Base-by-base conservation (phyloP, 2,888 invertebrate species). In the Macropis europaea region DNA sequence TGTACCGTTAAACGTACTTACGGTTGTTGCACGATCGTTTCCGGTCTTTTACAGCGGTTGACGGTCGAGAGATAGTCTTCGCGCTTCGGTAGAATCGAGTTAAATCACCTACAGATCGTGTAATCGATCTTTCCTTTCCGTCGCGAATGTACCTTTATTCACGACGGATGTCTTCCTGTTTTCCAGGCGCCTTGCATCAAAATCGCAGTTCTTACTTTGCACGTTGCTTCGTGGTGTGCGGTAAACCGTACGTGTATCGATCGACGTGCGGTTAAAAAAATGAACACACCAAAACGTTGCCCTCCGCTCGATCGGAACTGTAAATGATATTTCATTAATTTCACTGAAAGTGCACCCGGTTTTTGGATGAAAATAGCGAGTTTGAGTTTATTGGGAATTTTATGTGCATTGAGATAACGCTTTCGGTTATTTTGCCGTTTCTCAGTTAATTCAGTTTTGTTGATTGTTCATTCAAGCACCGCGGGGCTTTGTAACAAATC, bases 1-100 rank as follows among this genome's bases (percentile, higher is more conserved):
- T 53, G 17, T 68, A 82, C 85, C 84, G 85, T 83, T 84, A 85
- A 76, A 68, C 81, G 79, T 79, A 77, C 83, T 83, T 78, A 77
- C 77, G 81, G 79, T 66, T 74, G 76, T 71, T 76, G 69, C 80
- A 79, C 76, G 78, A 45, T 81, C 80, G 82, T 84, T 85, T 85
- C 84, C 84, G 84, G 80, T 81, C 80, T 83, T 81, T 81, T 75
- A 70, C 76, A 64, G 66, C 60, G 76, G 76, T 62, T 73, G 69
- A 64, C 72, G 79, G 59, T 72, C 68, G 60, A 36, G 50, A 63
- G 67, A 73, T 62, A 56, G 64, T 69, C 57, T 61, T 64, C 54
- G 62, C 73, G 62, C 68, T 70, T 79, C 57, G 59, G 60, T 26
- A 48, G 42, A 62, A 67, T 57, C 48, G 9, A 28, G 54, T 68